Percentiles rank a stretch among this genome's conserved stretches.
phyloP scores from a whole-genome alignment of 2,888 invertebrate genomes.

The Zele albiditarsus region DNA sequence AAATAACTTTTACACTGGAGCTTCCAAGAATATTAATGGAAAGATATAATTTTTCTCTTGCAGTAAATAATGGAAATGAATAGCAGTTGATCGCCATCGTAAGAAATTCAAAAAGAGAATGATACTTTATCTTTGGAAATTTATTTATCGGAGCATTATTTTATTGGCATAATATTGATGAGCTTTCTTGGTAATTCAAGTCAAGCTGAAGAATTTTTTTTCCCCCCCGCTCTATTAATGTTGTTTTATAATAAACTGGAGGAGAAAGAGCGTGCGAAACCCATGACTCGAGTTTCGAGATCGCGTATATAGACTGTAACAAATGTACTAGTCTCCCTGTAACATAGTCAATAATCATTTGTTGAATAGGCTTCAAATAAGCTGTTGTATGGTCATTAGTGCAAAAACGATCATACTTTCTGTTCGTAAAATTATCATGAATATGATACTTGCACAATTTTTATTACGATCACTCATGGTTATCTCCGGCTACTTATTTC shows the following conservation, averaged over 20 bases:
- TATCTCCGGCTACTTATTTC: conserved; percentile 17
- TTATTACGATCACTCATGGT: conserved; percentile 48
- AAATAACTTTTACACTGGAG: conserved; percentile 9
- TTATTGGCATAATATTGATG: background rate
- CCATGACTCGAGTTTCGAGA: no score
- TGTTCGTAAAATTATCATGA: conserved; percentile 56
- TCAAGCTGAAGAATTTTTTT: background rate
- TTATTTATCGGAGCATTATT: background rate
- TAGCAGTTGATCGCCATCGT: no score
- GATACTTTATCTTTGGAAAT: no score
- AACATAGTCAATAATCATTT: conserved; percentile 53
- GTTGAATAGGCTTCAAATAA: conserved; percentile 51
- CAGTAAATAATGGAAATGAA: background rate
- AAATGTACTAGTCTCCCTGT: conserved; percentile 45
- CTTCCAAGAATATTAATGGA: conserved; percentile 19
- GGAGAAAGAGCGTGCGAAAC: conserved; percentile 1
- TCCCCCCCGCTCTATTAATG: background rate
- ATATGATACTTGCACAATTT: conserved; percentile 39
- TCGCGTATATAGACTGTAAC: conserved; percentile 32
- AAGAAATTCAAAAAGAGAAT: no score
- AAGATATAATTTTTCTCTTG: background rate
- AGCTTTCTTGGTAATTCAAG: background rate
- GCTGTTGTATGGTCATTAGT: conserved; percentile 61
- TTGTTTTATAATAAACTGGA: background rate
- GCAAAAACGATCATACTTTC: conserved; percentile 53